Percentiles rank a stretch among this genome's conserved stretches.
Evolutionary conservation across 2,888 invertebrate genomes (phyloP).

Genomic region (Lasioglossum villosulum): DNA sequence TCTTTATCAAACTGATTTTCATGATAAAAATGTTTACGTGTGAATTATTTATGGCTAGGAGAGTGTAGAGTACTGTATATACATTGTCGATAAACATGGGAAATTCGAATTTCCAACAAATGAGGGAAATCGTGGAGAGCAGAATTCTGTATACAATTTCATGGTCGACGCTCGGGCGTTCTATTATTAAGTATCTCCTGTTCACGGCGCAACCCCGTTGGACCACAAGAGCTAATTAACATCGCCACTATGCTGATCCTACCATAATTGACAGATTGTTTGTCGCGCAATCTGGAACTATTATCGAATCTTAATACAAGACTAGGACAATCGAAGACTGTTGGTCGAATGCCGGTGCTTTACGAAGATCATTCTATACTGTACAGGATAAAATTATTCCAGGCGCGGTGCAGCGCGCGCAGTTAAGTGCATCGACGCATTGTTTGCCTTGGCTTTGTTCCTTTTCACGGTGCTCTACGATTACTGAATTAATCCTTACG

Average conservation of each 20-base stretch:
- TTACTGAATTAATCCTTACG: conserved; percentile 21
- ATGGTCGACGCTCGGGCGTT: not conserved
- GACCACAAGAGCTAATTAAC: conserved; percentile 54
- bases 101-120: not conserved
- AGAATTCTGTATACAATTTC: not conserved
- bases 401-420: not conserved
- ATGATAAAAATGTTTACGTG: no score
- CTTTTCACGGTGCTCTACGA: not conserved
- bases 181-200: conserved; percentile 14
- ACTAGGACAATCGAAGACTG: conserved; percentile 13
- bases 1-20: no score
- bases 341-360: not conserved
- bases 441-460: conserved; percentile 29
- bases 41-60: not conserved
- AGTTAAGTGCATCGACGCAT: conserved; percentile 32
- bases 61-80: not conserved
- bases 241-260: conserved; percentile 17
- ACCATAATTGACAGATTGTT: conserved; percentile 60
- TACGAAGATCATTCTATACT: not conserved
- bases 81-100: not conserved
- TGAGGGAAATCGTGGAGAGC: not conserved
- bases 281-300: conserved; percentile 56
- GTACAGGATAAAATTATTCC: conserved; percentile 26
- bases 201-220: not conserved
- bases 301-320: conserved; percentile 31